These are phyloP conservation scores for Oncorhynchus masou DNA, from an alignment of 2,113 vertebrate genomes.

Conservation along the genomic window DNA sequence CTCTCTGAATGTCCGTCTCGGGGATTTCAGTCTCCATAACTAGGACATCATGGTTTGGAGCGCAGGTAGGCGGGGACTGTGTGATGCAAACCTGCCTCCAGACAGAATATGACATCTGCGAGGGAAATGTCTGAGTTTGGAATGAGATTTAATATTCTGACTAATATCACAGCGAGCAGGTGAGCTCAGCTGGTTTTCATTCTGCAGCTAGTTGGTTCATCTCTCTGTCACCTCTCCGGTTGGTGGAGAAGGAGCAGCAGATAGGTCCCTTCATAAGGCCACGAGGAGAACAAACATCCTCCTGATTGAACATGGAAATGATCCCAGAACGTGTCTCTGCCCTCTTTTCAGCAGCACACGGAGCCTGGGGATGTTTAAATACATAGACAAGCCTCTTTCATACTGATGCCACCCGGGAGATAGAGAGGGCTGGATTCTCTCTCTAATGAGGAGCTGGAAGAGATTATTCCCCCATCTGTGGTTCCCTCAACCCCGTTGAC, in stretches of 20 bases:
- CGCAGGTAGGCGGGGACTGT: constrained; percentile 63
- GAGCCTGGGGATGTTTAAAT: constrained; percentile 34
- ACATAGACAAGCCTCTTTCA: constrained; percentile 42
- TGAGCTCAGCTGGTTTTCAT: constrained; percentile 71
- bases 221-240: constrained; percentile 33
- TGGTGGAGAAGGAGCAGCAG: constrained; percentile 36
- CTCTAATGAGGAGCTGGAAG: constrained; percentile 74
- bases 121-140: constrained; percentile 70
- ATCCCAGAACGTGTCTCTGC: constrained; percentile 48
- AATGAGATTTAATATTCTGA: constrained; percentile 72
- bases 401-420: constrained; percentile 61
- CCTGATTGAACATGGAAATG: constrained; percentile 50
- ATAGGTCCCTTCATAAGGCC: constrained; percentile 15
- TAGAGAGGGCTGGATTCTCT: constrained; percentile 63
- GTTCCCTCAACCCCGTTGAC: constrained; percentile 59
- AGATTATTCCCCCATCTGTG: constrained; percentile 75
- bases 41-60: constrained; percentile 65
- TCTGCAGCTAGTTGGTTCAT: constrained; percentile 62
- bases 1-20: constrained; percentile 70
- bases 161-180: constrained; percentile 71
- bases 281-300: constrained; percentile 40
- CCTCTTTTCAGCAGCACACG: constrained; percentile 38
- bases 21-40: constrained; percentile 70
- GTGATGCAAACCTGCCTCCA: constrained; percentile 52
- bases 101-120: constrained; percentile 59